Evolutionary conservation across 2,888 invertebrate species (phyloP), one percentile per base, ranked within the genome.

Genomic region (Machimus atricapillus): DNA sequence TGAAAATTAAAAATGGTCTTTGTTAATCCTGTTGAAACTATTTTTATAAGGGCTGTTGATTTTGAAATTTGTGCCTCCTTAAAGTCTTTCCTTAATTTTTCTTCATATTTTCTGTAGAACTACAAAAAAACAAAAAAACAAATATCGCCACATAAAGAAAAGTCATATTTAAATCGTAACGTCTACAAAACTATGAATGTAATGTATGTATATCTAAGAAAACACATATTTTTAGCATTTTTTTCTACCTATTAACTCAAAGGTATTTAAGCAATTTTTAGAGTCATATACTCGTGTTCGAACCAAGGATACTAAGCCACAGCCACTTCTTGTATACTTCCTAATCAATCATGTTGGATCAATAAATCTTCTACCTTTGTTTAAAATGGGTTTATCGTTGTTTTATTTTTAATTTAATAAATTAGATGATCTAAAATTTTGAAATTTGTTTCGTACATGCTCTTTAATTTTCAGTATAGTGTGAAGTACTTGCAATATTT

Each of bases 171-270:
- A n/a, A 43, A 19, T 27, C 2, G 37, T 43, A 23, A 78, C 43
- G n/a, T 78, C 43, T 78, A 78, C 46, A 78, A 40, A 78, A 76
- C 7, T 40, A 31, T 76, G 4, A 37, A 76, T 34, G 14, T 74
- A 31, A 6, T 37, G 12, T 76, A 31, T 34, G 2, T 76, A 76
- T 76, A 76, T 76, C 40, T 23, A 78, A 78, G 77, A 37, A 78
- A 43, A 78, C 40, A 66, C 66, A 66, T 78, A 78, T 78, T 78
- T 78, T 78, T 78, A 78, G 78, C 78, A 78, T 40, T 40, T 78
- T 77, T 78, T 66, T 66, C 78, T 78, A 78, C 78, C 23, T 43
- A 76, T 14, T 23, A 78, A 37, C 37, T 19, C 19, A 40, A 76
- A 78, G 7, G 43, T 78, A 78, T 23, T 78, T 46, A 78, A n/a